Evolutionary conservation across 37 sponge, comb jelly and placozoan genomes (phyloP).

Genomic region (Haliclona indistincta): DNA sequence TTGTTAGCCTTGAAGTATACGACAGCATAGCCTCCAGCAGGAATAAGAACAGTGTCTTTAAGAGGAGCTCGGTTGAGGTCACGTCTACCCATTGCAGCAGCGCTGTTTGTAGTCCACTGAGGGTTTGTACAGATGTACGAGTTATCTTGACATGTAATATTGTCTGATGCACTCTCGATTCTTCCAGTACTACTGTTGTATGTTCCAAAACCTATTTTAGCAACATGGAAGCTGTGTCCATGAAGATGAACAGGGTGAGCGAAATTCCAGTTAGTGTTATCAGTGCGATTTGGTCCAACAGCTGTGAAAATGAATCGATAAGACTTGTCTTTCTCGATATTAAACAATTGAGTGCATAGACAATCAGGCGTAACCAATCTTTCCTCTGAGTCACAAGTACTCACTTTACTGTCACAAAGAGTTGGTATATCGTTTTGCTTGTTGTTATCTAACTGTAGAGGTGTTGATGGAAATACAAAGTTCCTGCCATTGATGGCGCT

Average conservation of each 20-base stretch:
- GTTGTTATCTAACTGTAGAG: background rate
- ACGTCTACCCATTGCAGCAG: background rate
- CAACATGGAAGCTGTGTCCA: constrained; percentile 61
- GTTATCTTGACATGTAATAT: background rate
- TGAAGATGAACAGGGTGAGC: constrained; percentile 70
- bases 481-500: constrained; percentile 22
- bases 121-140: background rate
- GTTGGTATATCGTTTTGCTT: background rate
- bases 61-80: background rate
- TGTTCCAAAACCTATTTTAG: constrained; percentile 36
- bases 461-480: background rate
- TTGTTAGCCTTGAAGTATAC: constrained; percentile 73
- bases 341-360: background rate
- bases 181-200: constrained; percentile 30
- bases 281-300: background rate
- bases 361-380: constrained; percentile 1
- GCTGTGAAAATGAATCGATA: constrained; percentile 1
- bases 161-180: background rate
- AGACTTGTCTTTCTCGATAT: background rate
- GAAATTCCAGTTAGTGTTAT: background rate
- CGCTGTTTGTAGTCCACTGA: background rate
- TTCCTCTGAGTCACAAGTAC: constrained; percentile 9
- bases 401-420: background rate
- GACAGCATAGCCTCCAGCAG: constrained; percentile 79
- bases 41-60: constrained; percentile 86